Conservation (phyloP, 2,797 vertebrate species). For the Masticophis lateralis region DNA sequence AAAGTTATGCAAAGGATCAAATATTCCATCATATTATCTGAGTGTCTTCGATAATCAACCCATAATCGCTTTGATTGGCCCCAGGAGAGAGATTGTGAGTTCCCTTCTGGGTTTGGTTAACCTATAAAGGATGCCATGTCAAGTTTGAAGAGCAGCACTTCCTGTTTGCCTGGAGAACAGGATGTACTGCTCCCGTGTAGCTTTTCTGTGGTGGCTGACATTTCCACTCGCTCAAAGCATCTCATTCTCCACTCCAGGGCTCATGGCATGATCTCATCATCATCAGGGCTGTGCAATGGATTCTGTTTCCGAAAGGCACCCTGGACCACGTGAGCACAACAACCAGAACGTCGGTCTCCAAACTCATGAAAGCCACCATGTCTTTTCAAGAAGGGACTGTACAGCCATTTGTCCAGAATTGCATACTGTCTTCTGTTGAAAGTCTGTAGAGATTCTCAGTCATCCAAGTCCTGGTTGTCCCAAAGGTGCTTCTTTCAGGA, state of each 20-base stretch:
- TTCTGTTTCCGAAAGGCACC: not conserved
- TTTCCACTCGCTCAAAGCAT: not conserved
- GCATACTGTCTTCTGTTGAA: not conserved
- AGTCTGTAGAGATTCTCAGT: too few species aligned
- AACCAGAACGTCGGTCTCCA: not conserved
- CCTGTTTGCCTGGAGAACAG: slow-evolving; percentile 40
- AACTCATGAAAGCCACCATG: not conserved
- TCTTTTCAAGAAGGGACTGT: not conserved
- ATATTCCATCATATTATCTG: not conserved
- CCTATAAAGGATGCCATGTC: slow-evolving; percentile 32
- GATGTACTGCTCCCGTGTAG: slow-evolving; percentile 18
- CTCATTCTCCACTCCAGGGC: not conserved
- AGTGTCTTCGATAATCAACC: not conserved
- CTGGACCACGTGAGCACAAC: not conserved
- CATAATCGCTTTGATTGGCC: not conserved
- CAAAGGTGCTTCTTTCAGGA: too few species aligned
- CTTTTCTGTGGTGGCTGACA: not conserved
- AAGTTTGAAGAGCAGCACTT: slow-evolving; percentile 20
- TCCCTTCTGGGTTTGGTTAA: slow-evolving; percentile 37
- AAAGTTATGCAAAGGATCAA: not conserved
- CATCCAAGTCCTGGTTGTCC: too few species aligned
- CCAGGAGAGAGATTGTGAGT: not conserved
- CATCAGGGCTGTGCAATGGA: not conserved
- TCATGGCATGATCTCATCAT: not conserved
- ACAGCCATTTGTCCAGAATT: not conserved